A percentile compares a stretch with the other conserved stretches of the same genome.
These are phyloP conservation scores for Brachionus plicatilis DNA, from an alignment of 1,140 invertebrate genomes.

Conservation along the genomic window DNA sequence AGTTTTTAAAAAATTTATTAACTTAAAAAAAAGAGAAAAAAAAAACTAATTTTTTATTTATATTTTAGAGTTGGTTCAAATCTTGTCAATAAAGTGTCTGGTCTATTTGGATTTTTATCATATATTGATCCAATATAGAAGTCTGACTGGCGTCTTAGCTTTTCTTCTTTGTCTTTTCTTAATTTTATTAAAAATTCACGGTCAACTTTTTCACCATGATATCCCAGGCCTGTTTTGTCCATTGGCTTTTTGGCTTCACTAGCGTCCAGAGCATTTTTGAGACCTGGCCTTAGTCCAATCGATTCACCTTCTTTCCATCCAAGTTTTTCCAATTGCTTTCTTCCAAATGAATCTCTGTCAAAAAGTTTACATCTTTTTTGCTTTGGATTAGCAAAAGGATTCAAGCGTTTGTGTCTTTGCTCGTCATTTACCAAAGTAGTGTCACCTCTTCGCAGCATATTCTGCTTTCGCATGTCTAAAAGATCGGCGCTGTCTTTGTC, in stretches of 20 bases:
- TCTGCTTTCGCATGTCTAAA: slow-evolving; percentile 56
- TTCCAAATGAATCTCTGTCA: slow-evolving; percentile 49
- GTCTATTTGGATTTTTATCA: not conserved
- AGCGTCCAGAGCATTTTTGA: slow-evolving; percentile 48
- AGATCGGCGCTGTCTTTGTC: slow-evolving; percentile 58
- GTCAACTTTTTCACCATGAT: slow-evolving; percentile 40
- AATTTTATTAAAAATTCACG: not conserved
- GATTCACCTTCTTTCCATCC: slow-evolving; percentile 61
- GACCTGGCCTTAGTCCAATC: slow-evolving; percentile 54
- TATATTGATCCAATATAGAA: not conserved
- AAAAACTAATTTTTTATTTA: not conserved
- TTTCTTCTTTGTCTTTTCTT: not conserved
- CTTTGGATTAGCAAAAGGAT: slow-evolving; percentile 40
- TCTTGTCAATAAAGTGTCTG: not conserved
- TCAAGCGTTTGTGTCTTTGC: slow-evolving; percentile 43
- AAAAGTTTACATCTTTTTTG: not conserved
- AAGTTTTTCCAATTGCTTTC: slow-evolving; percentile 58
- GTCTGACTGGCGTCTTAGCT: not conserved
- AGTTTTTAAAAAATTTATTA: not conserved
- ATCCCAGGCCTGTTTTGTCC: slow-evolving; percentile 53
- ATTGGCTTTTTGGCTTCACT: slow-evolving; percentile 52
- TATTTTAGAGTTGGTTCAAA: slow-evolving; percentile 10
- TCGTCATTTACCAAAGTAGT: slow-evolving; percentile 47
- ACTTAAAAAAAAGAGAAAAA: not conserved
- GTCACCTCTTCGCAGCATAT: slow-evolving; percentile 47